Base-by-base conservation (phyloP, 2,113 vertebrate genomes). In the Empidonax traillii region DNA sequence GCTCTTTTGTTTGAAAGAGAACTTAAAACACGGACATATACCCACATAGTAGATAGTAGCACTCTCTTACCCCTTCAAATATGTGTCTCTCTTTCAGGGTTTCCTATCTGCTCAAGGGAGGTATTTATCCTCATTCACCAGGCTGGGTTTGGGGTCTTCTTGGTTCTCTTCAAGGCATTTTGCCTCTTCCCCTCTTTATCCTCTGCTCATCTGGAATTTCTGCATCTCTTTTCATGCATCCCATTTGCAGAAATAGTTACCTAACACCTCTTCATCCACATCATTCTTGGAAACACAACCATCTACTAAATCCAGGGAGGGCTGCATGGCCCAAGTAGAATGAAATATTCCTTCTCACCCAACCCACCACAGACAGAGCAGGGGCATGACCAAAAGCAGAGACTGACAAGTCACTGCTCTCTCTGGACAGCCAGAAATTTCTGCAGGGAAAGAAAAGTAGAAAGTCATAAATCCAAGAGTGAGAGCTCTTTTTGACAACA, bases 241-340 rank as follows among this genome's bases (percentile, higher is more conserved):
- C 30, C 19, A 14, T 22, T 81, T 37, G 37, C 46, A 91, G 58
- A 73, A 83, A 61, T 4, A 21, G 8, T 68, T 87, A 77, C 55
- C 12, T 62, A 33, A 35, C 33, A 47, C 15, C 22, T 56, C 39
- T 75, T 94, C 20, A 72, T 25, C 9, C 24, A 39, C 31, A 22
- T 14, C 1, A 1, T 65, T 85, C 35, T 73, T 56, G 39, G 58
- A 76, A 92, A 49, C 9, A 44, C 11, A 68, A 31, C 6, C 10
- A 55, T 25, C 47, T 62, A 4, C 28, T 20, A 49, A 83, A 33
- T 20, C 23, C 3, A 1, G 33, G 3, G 1, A 1, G 3, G 3
- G 4, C 11, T 76, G 37, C 14, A 12, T 16, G 24, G 20, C 46
- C 28, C 19, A 35, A 55, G 31, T 8, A 23, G 14, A 71, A 59